These are phyloP conservation scores for Meliscaeva auricollis DNA, from an alignment of 2,888 invertebrate genomes.

Conservation along the genomic window DNA sequence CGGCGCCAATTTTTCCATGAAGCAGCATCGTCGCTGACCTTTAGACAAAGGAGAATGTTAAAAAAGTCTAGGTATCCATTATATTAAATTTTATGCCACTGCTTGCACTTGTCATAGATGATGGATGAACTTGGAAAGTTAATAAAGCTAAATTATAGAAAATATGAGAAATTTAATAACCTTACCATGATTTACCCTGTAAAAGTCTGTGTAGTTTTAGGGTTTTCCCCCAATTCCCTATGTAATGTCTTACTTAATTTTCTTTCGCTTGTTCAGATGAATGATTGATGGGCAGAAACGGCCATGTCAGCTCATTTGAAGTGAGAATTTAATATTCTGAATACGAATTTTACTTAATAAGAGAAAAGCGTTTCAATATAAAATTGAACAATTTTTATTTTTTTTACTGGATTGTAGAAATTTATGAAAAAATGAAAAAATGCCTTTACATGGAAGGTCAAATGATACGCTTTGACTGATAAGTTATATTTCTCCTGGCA, in stretches of 20 bases:
- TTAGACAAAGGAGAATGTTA: too few species aligned
- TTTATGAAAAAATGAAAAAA: too few species aligned
- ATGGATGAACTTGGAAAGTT: constrained; percentile 71
- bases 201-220: constrained; percentile 26
- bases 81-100: constrained; percentile 49
- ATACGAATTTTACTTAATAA: background rate
- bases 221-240: constrained; percentile 17
- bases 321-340: constrained; percentile 8
- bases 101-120: constrained; percentile 73
- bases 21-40: background rate
- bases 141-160: constrained; percentile 69
- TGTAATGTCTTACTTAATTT: constrained; percentile 29
- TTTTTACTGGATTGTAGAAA: too few species aligned
- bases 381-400: too few species aligned
- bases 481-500: too few species aligned
- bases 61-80: background rate
- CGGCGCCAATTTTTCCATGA: constrained; percentile 40
- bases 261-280: background rate
- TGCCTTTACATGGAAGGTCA: too few species aligned
- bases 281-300: constrained; percentile 66
- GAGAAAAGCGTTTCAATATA: too few species aligned
- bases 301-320: constrained; percentile 44
- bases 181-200: constrained; percentile 38
- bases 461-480: too few species aligned
- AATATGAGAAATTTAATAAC: constrained; percentile 50